Base-by-base conservation (phyloP, 2,888 invertebrate species). In the Clistopyga incitator region DNA sequence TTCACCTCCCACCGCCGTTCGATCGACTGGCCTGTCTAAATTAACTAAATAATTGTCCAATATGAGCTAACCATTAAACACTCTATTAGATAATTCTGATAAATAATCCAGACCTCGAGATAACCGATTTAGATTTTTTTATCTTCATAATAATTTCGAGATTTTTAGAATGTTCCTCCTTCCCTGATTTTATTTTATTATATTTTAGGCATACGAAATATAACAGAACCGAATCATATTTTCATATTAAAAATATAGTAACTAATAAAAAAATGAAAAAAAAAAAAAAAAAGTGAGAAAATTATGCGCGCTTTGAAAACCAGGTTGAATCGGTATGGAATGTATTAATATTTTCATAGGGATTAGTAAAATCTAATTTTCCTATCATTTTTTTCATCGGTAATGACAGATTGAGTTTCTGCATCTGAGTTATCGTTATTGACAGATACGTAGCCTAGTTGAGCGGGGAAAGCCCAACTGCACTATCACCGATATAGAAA, bases 1-100 rank as follows among this genome's bases (percentile, higher is more conserved):
- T 47, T 50, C 70, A 20, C 23, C 64, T n/a, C 45, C 61, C 45
- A 50, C 67, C 75, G 34, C 52, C 74, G 71, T 34, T 50, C 50
- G 34, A 61, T 61, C 74, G 64, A 34, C 54, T 15, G 23, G 25
- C 10, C 38, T 38, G 38, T 38, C 38, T 38, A 10, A 38, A 38
- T 38, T 10, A 38, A 38, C 38, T 38, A 38, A 38, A 38, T 38
- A 56, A 56, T 25, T 2, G 25, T 3, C 29, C 25, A 23, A 25
- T 25, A 23, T 56, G 15, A 59, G 6, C 23, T 59, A 15, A 20
- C 23, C 42, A 47, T 64, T 11, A 11, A 54, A 18, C 8, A 54
- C 10, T 6, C 18, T 54, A 11, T 1, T 23, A 18, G 23, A 10
- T 23, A 54, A 54, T 54, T 20, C 11, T 10, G 10, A 20, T 54